These are phyloP conservation scores for Chymomyza caudatula DNA, from an alignment of 2,888 invertebrate genomes.

Conservation along the genomic window DNA sequence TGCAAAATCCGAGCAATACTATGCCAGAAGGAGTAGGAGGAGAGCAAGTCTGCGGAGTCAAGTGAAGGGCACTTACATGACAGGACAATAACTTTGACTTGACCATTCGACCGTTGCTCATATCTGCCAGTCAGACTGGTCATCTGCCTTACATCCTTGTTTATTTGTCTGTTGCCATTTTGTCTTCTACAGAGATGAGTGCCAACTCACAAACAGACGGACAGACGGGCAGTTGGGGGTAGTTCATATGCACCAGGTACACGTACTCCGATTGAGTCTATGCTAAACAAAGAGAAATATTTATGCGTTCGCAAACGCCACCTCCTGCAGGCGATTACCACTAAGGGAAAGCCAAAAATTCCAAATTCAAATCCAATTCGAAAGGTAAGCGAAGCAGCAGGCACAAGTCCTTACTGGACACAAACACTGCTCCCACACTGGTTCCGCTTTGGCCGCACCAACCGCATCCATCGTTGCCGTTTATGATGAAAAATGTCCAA, in stretches of 20 bases:
- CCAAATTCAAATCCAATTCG: conserved; percentile 70
- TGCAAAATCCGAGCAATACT: conserved; percentile 34
- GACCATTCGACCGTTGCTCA: conserved; percentile 72
- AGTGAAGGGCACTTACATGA: conserved; percentile 53
- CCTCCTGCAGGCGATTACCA: conserved; percentile 28
- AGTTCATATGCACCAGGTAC: not conserved
- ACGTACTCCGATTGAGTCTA: conserved; percentile 19
- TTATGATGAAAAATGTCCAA: conserved; percentile 70
- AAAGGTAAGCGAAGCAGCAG: conserved; percentile 54
- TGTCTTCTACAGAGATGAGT: conserved; percentile 11
- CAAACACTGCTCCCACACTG: not conserved
- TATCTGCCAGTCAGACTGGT: conserved; percentile 39
- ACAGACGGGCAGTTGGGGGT: conserved; percentile 1
- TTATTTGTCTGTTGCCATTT: not conserved
- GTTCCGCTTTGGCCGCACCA: conserved; percentile 2
- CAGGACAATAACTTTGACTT: conserved; percentile 73
- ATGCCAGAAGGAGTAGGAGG: not conserved
- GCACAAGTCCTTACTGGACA: conserved; percentile 5
- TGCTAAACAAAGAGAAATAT: conserved; percentile 66
- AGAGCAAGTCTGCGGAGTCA: not conserved
- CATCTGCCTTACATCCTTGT: conserved; percentile 12
- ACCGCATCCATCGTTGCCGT: conserved; percentile 21
- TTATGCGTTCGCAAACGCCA: conserved; percentile 62
- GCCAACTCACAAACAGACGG: conserved; percentile 8
- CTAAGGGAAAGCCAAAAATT: conserved; percentile 56